Conservation (phyloP, 2,888 invertebrate species). For the Ormyrus pomaceus region DNA sequence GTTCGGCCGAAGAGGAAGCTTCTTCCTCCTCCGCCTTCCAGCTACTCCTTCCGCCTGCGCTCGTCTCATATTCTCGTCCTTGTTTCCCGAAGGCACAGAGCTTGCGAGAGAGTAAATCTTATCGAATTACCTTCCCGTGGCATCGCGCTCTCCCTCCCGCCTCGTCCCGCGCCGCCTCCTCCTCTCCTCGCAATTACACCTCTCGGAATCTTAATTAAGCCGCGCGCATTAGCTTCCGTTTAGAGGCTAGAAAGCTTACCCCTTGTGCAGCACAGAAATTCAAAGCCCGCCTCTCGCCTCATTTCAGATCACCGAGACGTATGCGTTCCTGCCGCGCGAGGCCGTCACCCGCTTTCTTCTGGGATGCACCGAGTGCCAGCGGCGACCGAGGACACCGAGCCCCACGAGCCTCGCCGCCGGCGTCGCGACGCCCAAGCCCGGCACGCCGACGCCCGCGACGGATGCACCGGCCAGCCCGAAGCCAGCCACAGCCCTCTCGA, state of each 20-base stretch:
- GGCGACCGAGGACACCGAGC: slow-evolving; percentile 83
- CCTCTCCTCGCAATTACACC: slow-evolving; percentile 3
- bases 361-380: slow-evolving; percentile 95
- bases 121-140: slow-evolving; percentile 66
- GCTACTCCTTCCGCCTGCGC: neutral
- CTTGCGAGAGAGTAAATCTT: slow-evolving; percentile 67
- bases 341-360: slow-evolving; percentile 97
- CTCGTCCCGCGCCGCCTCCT: slow-evolving; percentile 54
- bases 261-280: neutral
- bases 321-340: slow-evolving; percentile 96
- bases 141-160: neutral
- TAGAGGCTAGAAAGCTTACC: neutral
- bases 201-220: slow-evolving; percentile 70
- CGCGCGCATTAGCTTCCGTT: slow-evolving; percentile 24
- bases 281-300: slow-evolving; percentile 47
- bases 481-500: slow-evolving; percentile 59
- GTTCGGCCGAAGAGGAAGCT: slow-evolving; percentile 51
- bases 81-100: slow-evolving; percentile 48
- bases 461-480: slow-evolving; percentile 67
- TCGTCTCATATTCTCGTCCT: slow-evolving; percentile 55
- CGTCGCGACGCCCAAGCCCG: slow-evolving; percentile 53
- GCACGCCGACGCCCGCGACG: slow-evolving; percentile 60
- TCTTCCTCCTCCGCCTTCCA: slow-evolving; percentile 50
- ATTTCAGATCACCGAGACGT: slow-evolving; percentile 95
- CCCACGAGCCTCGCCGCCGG: slow-evolving; percentile 74